Conservation (phyloP, 2,888 invertebrate genomes). For the Resseliella maxima region DNA sequence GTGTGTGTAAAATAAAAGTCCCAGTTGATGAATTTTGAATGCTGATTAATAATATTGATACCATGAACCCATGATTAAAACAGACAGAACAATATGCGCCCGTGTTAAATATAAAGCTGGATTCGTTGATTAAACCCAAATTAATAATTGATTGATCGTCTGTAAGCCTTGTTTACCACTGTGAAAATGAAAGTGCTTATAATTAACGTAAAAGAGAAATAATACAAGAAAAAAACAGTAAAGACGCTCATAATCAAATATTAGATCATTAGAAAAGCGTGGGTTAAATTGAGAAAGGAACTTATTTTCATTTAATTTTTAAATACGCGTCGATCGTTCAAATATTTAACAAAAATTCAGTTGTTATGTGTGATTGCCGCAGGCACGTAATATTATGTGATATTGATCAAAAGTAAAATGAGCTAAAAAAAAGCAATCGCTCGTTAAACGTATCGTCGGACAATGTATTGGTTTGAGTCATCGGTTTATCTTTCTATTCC, state of each 20-base stretch:
- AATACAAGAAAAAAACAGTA: neutral
- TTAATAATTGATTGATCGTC: neutral
- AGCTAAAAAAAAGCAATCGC: neutral
- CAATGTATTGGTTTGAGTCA: slow-evolving; percentile 36
- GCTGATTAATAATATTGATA: neutral
- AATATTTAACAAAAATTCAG: neutral
- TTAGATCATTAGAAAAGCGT: neutral
- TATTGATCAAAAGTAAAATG: slow-evolving; percentile 23
- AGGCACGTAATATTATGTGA: slow-evolving; percentile 7
- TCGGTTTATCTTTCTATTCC: neutral
- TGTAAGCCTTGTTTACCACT: neutral
- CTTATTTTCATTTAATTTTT: neutral
- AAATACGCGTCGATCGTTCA: neutral
- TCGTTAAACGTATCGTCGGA: neutral
- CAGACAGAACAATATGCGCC: neutral
- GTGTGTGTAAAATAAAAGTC: neutral
- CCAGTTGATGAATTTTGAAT: neutral
- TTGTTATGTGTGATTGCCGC: slow-evolving; percentile 34
- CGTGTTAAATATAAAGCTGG: neutral
- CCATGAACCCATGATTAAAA: slow-evolving; percentile 43
- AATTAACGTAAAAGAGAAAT: neutral
- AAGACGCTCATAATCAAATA: neutral
- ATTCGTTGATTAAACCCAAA: neutral
- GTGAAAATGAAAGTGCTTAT: neutral
- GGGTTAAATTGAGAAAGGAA: neutral